Base-by-base conservation (phyloP, 2,888 invertebrate genomes). In the Linnaemya tessellans region DNA sequence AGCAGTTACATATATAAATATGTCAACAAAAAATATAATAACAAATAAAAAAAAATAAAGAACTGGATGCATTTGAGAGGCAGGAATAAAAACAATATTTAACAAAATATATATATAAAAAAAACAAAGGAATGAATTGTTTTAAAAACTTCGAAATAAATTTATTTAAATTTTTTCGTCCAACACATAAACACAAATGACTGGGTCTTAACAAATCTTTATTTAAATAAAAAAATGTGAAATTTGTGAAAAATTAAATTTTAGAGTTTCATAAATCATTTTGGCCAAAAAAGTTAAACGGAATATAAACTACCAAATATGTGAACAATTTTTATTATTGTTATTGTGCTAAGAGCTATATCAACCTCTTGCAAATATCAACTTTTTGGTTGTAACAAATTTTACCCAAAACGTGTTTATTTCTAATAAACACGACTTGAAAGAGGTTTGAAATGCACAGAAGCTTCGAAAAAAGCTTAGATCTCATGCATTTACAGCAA, bases 1-100 rank as follows among this genome's bases (percentile, higher is more conserved):
- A 56, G n/a, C 46, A 74, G 62, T 22, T 49, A 25, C 15, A 20
- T 41, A 25, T 7, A 3, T 3, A 46, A 38, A 38, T 67, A 35
- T 77, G 77, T 60, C 68, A 78, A 78, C 56, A 67, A 0, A 22
- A 20, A n/a, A n/a, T n/a, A n/a, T n/a, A n/a, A n/a, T n/a, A n/a
- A n/a, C n/a, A n/a, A n/a, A n/a, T n/a, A n/a, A n/a, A n/a, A n/a
- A n/a, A n/a, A 22, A 60, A 78, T 38, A 25, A 67, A 20, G 51
- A 7, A 43, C 13, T 46, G 25, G 30, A 64, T 56, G 30, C 43
- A 56, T 80, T 79, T 71, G 30, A 71, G 46, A 65, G 80, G 56
- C 80, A 62, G 79, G 20, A 80, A 62, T 30, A 62, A 70, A 43
- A 54, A 15, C 70, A 51, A 71, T 80, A 71, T 64, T 64, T 51